phyloP scores from a whole-genome alignment of 2,113 vertebrate genomes.

The Menidia beryllina region DNA sequence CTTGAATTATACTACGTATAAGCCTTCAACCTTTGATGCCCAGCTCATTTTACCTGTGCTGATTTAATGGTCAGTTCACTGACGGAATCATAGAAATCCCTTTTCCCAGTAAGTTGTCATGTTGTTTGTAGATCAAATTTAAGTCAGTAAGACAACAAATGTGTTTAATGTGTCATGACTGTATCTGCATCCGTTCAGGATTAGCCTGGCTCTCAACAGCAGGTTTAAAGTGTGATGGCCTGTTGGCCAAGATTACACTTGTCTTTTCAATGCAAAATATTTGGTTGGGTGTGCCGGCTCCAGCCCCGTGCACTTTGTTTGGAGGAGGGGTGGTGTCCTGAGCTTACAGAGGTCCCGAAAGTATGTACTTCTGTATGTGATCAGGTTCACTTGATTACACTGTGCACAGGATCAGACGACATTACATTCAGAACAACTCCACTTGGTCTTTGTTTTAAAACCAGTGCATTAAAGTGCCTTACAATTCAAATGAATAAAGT shows the following conservation, averaged over 20 bases:
- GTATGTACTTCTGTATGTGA: not conserved
- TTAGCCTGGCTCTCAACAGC: conserved; percentile 13
- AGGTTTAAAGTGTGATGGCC: conserved; percentile 11
- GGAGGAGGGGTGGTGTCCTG: too few species aligned
- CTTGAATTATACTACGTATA: conserved; percentile 76
- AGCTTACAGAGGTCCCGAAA: not conserved
- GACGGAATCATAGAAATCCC: conserved; percentile 28
- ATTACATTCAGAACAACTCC: conserved; percentile 1
- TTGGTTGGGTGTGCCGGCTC: not conserved
- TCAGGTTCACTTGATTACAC: conserved; percentile 1
- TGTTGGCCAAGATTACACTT: conserved; percentile 53
- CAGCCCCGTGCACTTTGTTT: not conserved
- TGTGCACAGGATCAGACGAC: conserved; percentile 18
- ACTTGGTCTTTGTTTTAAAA: conserved; percentile 29
- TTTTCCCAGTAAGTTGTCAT: not conserved
- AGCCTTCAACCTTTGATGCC: conserved; percentile 70
- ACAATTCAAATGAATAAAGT: conserved; percentile 29
- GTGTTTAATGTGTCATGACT: conserved; percentile 32
- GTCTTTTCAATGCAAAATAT: conserved; percentile 60
- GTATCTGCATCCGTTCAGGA: conserved; percentile 13
- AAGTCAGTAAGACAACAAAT: not conserved
- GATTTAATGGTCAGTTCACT: conserved; percentile 47
- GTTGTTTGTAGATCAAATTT: conserved; percentile 20
- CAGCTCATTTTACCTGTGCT: conserved; percentile 53
- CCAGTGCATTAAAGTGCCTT: conserved; percentile 65